A percentile compares a stretch with the other conserved stretches of the same genome.
phyloP scores from a whole-genome alignment of 2,888 invertebrate species.

The Hirtodrosophila cameraria region DNA sequence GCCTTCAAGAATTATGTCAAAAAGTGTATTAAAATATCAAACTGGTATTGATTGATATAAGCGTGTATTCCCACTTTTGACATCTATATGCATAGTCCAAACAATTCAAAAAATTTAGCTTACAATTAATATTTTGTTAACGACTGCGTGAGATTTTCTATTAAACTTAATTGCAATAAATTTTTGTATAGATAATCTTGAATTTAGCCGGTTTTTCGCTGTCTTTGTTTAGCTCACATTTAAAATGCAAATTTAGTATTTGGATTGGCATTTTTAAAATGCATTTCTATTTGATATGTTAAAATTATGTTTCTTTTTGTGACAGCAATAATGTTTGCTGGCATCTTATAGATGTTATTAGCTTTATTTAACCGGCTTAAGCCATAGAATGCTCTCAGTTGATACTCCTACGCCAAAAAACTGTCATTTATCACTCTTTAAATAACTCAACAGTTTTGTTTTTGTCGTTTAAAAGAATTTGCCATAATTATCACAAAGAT shows the following conservation, averaged over 20 bases:
- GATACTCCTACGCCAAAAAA: constrained; percentile 13
- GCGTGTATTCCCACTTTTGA: background rate
- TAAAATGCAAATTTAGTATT: constrained; percentile 27
- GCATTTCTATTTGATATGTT: background rate
- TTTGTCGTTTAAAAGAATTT: constrained; percentile 2
- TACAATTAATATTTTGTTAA: background rate
- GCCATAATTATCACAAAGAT: constrained; percentile 20
- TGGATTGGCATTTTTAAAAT: constrained; percentile 2
- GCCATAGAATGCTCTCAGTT: background rate
- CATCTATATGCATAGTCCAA: background rate
- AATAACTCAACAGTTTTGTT: background rate
- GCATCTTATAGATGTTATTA: constrained; percentile 9
- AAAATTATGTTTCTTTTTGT: background rate
- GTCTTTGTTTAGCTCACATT: background rate
- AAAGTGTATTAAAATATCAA: too few species aligned
- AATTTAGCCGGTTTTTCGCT: constrained; percentile 7
- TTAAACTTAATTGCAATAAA: background rate
- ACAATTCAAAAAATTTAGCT: background rate
- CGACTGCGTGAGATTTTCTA: background rate
- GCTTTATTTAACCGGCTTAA: constrained; percentile 5
- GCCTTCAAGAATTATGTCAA: too few species aligned
- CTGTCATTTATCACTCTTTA: constrained; percentile 14
- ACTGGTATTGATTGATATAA: too few species aligned
- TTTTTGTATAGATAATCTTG: background rate
- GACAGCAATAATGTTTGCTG: background rate